phyloP scores from a whole-genome alignment of 2,888 invertebrate genomes.

The Agrotis ipsilon region DNA sequence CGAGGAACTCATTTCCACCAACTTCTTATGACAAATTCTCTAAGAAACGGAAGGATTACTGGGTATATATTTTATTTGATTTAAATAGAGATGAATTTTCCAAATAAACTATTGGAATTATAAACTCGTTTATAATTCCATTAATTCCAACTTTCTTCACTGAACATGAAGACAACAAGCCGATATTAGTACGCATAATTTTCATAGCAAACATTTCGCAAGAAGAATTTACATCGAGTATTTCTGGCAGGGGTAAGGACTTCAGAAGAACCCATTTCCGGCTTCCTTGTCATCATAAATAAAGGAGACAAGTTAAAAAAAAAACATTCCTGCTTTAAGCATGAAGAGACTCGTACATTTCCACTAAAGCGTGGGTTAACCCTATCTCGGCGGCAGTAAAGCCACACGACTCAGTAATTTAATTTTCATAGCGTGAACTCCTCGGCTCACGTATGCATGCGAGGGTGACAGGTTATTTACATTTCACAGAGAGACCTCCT shows the following conservation, averaged over 20 bases:
- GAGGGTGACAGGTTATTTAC: conserved; percentile 73
- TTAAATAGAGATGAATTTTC: background rate
- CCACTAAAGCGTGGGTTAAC: conserved; percentile 40
- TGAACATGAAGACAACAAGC: no score
- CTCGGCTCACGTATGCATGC: conserved; percentile 49
- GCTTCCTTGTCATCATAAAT: background rate
- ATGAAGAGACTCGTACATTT: conserved; percentile 21
- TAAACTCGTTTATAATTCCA: no score
- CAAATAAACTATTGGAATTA: background rate
- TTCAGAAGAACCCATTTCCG: background rate
- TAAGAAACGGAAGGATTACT: background rate
- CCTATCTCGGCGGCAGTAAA: conserved; percentile 46
- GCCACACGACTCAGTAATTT: conserved; percentile 57
- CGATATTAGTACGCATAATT: no score
- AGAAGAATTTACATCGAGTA: background rate
- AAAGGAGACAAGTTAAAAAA: conserved; percentile 1
- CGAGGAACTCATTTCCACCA: background rate
- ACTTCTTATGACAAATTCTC: conserved; percentile 1
- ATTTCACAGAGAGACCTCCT: conserved; percentile 69
- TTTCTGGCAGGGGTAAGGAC: background rate
- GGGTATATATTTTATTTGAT: no score
- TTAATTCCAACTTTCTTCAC: no score
- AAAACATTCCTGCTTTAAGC: background rate
- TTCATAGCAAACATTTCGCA: background rate
- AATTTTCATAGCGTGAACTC: conserved; percentile 63